These are phyloP conservation scores for Plecotus auritus DNA, from an alignment of 2,113 vertebrate genomes.

Conservation along the genomic window DNA sequence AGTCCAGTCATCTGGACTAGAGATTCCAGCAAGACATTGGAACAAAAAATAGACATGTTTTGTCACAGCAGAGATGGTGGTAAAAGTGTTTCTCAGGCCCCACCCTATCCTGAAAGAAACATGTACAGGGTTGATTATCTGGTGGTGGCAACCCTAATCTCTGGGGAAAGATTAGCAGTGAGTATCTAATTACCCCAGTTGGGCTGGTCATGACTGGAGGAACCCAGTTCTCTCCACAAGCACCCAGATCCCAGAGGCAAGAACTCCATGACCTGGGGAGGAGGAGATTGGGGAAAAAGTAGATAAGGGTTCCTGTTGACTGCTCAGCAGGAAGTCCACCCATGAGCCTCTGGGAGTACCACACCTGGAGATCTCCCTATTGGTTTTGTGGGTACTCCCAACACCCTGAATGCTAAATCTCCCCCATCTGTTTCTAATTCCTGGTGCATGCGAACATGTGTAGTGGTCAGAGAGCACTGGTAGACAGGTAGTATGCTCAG, in stretches of 20 bases:
- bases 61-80: neutral
- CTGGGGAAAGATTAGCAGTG: neutral
- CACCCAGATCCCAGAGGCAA: neutral
- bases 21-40: neutral
- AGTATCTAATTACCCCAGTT: neutral
- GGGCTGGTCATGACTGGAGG: neutral
- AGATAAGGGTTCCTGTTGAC: neutral
- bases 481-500: neutral
- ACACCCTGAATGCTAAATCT: neutral
- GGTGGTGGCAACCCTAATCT: neutral
- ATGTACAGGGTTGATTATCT: neutral
- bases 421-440: neutral
- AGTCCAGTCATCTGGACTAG: neutral
- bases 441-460: rapidly evolving
- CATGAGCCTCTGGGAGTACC: neutral
- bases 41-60: neutral
- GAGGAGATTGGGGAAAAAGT: neutral
- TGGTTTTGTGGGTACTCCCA: neutral
- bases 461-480: neutral
- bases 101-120: neutral
- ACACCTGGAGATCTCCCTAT: neutral
- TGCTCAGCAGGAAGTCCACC: neutral
- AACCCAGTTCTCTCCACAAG: neutral
- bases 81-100: neutral
- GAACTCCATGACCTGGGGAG: neutral